phyloP scores from a whole-genome alignment of 2,888 invertebrate species.

The Aromia moschata region DNA sequence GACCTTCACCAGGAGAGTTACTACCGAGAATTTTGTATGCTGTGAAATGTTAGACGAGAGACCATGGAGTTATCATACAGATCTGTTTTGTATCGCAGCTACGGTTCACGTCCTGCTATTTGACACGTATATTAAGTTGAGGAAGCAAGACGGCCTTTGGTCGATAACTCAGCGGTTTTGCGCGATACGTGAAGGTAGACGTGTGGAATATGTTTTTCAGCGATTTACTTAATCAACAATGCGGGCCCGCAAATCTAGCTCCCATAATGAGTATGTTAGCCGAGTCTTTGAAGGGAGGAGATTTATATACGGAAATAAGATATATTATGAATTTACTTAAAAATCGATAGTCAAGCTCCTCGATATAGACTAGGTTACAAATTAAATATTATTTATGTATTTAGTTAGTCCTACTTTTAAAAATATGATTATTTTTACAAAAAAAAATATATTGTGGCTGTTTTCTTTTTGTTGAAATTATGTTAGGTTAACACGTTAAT shows the following conservation, averaged over 20 bases:
- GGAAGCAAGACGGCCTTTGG: constrained; percentile 58
- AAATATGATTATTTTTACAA: constrained; percentile 40
- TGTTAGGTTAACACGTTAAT: constrained; percentile 7
- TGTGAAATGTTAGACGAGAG: constrained; percentile 90
- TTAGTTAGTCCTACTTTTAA: constrained; percentile 35
- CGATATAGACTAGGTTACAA: constrained; percentile 27
- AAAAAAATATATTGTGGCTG: constrained; percentile 32
- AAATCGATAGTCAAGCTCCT: constrained; percentile 53
- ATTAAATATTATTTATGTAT: constrained; percentile 35
- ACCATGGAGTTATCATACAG: constrained; percentile 95
- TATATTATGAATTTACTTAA: constrained; percentile 56
- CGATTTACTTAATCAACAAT: constrained; percentile 74
- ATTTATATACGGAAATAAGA: constrained; percentile 50
- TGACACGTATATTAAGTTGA: constrained; percentile 85
- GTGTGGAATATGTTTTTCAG: constrained; percentile 86
- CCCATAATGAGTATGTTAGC: constrained; percentile 49
- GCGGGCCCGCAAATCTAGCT: constrained; percentile 55
- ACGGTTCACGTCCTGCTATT: constrained; percentile 88
- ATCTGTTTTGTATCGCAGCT: constrained; percentile 88
- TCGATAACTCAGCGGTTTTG: constrained; percentile 55
- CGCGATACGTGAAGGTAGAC: constrained; percentile 68
- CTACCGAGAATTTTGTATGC: constrained; percentile 82
- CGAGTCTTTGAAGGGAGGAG: constrained; percentile 45
- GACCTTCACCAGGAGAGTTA: constrained; percentile 73
- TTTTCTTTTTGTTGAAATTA: constrained; percentile 38